Evolutionary conservation across 2,113 vertebrate genomes (phyloP), one percentile per base, ranked within the genome.

Genomic region (Cottus gobio): DNA sequence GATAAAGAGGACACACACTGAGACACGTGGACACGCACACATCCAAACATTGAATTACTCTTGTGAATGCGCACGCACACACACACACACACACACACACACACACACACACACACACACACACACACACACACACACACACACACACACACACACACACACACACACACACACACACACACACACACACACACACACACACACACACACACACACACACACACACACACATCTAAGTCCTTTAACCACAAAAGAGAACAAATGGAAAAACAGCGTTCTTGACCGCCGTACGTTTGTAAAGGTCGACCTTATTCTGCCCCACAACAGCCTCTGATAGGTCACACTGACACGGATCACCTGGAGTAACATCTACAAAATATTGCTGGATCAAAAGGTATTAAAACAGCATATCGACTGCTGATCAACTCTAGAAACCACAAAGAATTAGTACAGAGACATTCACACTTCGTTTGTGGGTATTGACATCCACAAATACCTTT

Each of bases 1-100:
- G 61, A 87, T 75, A 86, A 90, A 30, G 74, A 72, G 50, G 37
- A 77, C 50, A 52, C 73, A 46, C 69, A n/a, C 28, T n/a, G 63
- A 79, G 30, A 68, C 22, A 36, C 20, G 7, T 34, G 44, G 62
- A 62, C 75, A 52, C 18, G 2, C 31, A 48, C 28, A 73, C 52
- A 71, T 24, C 20, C 70, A 78, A 7, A 75, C 67, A 61, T 11
- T 42, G 11, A 30, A 44, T 12, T 6, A 20, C 46, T 30, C 50
- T 70, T 26, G 31, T 37, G 36, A 48, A 75, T 46, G 31, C 56
- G 57, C 42, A 56, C 20, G 26, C 58, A 61, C 48, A 34, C 34
- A 34, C 34, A 34, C 34, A 34, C 34, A 34, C 42, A 56, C 20
- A 31, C 58, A 61, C 48, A 34, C 34, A 34, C 34, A 34, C 34